Evolutionary conservation across 2,888 invertebrate genomes (phyloP).

Genomic region (Tetrapedia diversipes): DNA sequence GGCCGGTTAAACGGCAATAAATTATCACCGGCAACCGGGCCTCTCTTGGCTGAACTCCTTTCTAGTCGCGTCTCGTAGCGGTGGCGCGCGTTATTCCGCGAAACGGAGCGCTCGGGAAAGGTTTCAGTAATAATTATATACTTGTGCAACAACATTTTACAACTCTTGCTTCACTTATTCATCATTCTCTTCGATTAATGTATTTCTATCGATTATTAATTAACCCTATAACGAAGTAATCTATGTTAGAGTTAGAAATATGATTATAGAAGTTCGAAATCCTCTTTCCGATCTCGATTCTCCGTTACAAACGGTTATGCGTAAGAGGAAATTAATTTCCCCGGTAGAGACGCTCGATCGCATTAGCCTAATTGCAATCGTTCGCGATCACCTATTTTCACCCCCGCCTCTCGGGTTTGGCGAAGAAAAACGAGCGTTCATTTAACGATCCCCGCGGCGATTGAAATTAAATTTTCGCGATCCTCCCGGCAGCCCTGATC

Average conservation of each 20-base stretch:
- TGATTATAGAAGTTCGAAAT: not conserved
- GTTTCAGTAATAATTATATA: too few species aligned
- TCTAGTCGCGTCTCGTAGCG: conserved; percentile 42
- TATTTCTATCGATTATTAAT: too few species aligned
- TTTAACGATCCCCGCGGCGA: conserved; percentile 56
- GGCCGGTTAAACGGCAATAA: conserved; percentile 65
- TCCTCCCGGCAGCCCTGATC: conserved; percentile 42
- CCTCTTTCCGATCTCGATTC: not conserved
- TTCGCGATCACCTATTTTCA: not conserved
- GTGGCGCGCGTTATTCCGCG: conserved; percentile 30
- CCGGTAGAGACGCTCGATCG: not conserved
- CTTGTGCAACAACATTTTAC: too few species aligned
- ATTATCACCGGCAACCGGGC: conserved; percentile 53
- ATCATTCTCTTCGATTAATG: too few species aligned
- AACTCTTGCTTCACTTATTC: not conserved
- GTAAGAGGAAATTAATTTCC: conserved; percentile 32
- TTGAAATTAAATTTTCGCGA: conserved; percentile 61
- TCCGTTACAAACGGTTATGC: not conserved
- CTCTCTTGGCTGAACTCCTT: conserved; percentile 31
- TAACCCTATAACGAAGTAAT: too few species aligned
- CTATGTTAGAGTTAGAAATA: too few species aligned
- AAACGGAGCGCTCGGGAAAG: conserved; percentile 15
- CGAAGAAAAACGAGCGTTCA: conserved; percentile 42
- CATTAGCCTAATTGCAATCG: conserved; percentile 36
- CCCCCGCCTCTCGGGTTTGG: not conserved